These are phyloP conservation scores for Gadus chalcogrammus DNA, from an alignment of 2,113 vertebrate species.

Conservation along the genomic window DNA sequence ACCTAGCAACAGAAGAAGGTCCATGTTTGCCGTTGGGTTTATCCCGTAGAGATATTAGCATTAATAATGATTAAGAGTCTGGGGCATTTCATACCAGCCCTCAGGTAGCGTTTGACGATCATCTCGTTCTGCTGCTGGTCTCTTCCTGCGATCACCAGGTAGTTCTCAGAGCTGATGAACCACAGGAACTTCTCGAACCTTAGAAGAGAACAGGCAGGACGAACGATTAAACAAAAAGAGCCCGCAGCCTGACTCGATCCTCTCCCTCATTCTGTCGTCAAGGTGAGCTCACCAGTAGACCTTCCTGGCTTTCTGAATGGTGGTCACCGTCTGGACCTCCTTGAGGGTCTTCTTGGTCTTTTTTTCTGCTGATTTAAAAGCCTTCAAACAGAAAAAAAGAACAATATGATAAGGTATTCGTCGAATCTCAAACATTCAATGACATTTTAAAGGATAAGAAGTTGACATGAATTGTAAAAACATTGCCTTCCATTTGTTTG, in stretches of 20 bases:
- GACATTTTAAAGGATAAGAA: background rate
- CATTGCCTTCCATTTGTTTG: background rate
- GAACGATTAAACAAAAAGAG: background rate
- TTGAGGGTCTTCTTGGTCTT: slow-evolving; percentile 96
- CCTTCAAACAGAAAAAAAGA: slow-evolving; percentile 63
- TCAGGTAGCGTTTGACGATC: slow-evolving; percentile 93
- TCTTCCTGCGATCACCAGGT: slow-evolving; percentile 91
- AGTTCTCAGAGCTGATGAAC: slow-evolving; percentile 98
- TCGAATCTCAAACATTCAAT: background rate
- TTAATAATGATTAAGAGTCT: background rate
- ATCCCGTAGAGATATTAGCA: background rate
- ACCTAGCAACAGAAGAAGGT: slow-evolving; percentile 66
- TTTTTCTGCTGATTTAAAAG: slow-evolving; percentile 97
- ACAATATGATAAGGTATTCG: too few species aligned
- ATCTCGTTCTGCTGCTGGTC: slow-evolving; percentile 99
- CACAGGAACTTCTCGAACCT: slow-evolving; percentile 99
- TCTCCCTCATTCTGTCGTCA: background rate
- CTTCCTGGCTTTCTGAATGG: slow-evolving; percentile 98
- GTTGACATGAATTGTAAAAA: background rate
- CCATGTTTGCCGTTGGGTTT: too few species aligned
- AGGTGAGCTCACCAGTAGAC: slow-evolving; percentile 86
- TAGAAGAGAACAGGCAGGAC: slow-evolving; percentile 6
- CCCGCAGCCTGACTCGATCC: background rate
- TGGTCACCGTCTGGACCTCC: slow-evolving; percentile 93
- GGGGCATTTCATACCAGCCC: slow-evolving; percentile 70